Conservation (phyloP, 2,888 invertebrate genomes). For the Disparrhopalites patrizii region DNA sequence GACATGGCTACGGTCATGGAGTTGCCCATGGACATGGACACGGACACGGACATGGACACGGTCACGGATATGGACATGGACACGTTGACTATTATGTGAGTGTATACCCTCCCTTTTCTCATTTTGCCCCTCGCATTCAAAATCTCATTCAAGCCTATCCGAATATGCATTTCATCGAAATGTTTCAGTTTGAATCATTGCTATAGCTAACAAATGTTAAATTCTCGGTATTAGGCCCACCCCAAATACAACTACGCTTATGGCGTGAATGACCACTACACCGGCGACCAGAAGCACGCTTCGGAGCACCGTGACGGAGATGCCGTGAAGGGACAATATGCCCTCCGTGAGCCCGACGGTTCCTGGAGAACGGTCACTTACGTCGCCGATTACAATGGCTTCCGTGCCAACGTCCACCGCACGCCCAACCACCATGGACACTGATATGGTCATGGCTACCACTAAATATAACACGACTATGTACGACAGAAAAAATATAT, state of each 20-base stretch:
- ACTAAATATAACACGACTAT: too few species aligned
- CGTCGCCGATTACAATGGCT: slow-evolving; percentile 21
- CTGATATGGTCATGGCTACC: slow-evolving; percentile 36
- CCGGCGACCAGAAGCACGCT: slow-evolving; percentile 36
- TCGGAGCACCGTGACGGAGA: slow-evolving; percentile 25
- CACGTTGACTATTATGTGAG: too few species aligned
- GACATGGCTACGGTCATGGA: too few species aligned
- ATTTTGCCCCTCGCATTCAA: too few species aligned
- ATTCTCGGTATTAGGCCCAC: slow-evolving; percentile 1
- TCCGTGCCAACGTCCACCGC: slow-evolving; percentile 33
- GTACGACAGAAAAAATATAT: neutral
- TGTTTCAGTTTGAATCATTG: too few species aligned
- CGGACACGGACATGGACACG: too few species aligned
- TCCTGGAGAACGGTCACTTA: slow-evolving; percentile 8
- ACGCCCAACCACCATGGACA: slow-evolving; percentile 38
- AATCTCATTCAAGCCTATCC: too few species aligned
- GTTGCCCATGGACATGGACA: too few species aligned
- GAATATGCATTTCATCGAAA: too few species aligned
- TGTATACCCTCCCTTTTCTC: too few species aligned
- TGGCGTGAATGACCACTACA: slow-evolving; percentile 42
- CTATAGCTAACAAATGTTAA: neutral
- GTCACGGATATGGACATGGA: too few species aligned
- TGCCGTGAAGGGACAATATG: slow-evolving; percentile 25
- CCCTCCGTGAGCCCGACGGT: slow-evolving; percentile 25
- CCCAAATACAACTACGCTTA: slow-evolving; percentile 29